Evolutionary conservation across 2,888 invertebrate species (phyloP).

Genomic region (Lepidochrysops patricia): DNA sequence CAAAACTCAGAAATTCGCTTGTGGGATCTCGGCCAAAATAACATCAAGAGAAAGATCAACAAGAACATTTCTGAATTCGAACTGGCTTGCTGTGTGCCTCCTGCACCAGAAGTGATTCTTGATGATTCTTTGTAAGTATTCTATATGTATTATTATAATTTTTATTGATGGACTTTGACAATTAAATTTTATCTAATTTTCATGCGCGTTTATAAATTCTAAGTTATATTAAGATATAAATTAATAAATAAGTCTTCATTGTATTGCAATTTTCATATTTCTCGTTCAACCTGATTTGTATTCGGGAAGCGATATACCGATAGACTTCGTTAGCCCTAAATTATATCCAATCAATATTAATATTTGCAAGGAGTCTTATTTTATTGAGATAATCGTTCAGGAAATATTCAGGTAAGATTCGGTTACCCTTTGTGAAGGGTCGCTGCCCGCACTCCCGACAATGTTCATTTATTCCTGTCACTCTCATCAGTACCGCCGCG

Average conservation of each 20-base stretch:
- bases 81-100: conserved; percentile 66
- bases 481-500: neutral
- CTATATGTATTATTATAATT: too few relatives aligned
- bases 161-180: too few relatives aligned
- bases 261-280: neutral
- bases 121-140: conserved; percentile 61
- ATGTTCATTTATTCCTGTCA: neutral
- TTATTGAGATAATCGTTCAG: neutral
- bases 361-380: too few relatives aligned
- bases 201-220: too few relatives aligned
- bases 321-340: neutral
- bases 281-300: neutral
- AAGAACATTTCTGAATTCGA: conserved; percentile 64
- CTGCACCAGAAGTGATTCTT: conserved; percentile 52
- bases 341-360: neutral
- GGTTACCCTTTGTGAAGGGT: neutral
- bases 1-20: conserved; percentile 79
- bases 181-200: too few relatives aligned
- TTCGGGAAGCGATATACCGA: neutral
- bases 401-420: neutral
- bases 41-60: conserved; percentile 50
- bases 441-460: neutral
- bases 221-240: too few relatives aligned
- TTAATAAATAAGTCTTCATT: too few relatives aligned
- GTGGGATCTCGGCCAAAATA: conserved; percentile 76